Evolutionary conservation across 2,797 vertebrate genomes (phyloP), one percentile per base, ranked within the genome.

Genomic region (Mallotus villosus): DNA sequence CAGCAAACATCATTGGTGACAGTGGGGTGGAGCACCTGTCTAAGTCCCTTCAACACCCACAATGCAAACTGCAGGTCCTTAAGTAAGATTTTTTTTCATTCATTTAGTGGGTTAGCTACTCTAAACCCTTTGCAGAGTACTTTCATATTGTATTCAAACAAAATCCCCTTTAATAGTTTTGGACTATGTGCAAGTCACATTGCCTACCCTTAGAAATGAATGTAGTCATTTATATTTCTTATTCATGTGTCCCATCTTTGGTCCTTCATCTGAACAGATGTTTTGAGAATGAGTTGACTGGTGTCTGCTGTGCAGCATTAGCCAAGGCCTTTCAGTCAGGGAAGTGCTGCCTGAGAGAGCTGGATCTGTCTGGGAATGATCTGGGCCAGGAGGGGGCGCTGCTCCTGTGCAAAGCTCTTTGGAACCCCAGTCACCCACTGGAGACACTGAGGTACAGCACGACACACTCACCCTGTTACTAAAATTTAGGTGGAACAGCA

Each of bases 361-460:
- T 97, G 80, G 91, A 96, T 67, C 87, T 96, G 51, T 95, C 95
- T 63, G 85, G 94, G 64, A 98, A 95, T 59, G 68, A 86, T 0
- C 70, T 96, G 68, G 90, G 81, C 0, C 94, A 96, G 0, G 73
- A 89, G 19, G 95, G 95, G 55, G 74, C 89, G 16, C 86, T 90
- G 72, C 79, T 86, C 83, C 92, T 97, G 77, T 91, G 91, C n/a
- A 86, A 89, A 72, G 91, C 91, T 3, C 82, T 96, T 70, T 83
- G 71, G 70, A 79, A 79, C 67, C 91, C 92, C 0, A 73, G 65
- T 22, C 95, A 93, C 71, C 71, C 72, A 0, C 2, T 96, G 49
- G 82, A 94, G 82, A 92, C 84, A 67, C 88, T 96, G 0, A 0
- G 67, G 91, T 91, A 80, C 21, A 1, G 65, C 5, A 41, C 63